Conservation (phyloP, 2,888 invertebrate species). For the Phaedon cochleariae region DNA sequence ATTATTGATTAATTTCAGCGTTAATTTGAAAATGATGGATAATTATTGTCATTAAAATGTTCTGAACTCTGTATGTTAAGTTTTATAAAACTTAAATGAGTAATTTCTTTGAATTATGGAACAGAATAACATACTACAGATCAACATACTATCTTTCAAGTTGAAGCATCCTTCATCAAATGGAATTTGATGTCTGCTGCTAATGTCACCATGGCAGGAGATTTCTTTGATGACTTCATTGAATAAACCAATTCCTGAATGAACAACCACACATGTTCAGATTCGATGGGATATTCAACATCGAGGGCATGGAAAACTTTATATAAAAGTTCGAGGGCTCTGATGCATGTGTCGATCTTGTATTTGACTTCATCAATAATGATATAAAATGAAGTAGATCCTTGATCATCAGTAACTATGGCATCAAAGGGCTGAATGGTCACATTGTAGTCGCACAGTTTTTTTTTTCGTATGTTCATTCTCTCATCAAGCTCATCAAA, state of each 20-base stretch:
- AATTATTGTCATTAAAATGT: too few relatives aligned
- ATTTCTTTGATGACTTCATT: background rate
- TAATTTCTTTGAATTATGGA: too few relatives aligned
- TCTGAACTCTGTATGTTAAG: too few relatives aligned
- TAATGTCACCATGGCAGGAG: background rate
- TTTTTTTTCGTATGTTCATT: background rate
- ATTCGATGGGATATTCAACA: conserved; percentile 5
- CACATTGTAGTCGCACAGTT: background rate
- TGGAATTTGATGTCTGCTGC: too few relatives aligned
- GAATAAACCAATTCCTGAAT: conserved; percentile 1
- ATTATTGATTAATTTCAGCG: too few relatives aligned
- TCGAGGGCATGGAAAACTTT: conserved; percentile 9
- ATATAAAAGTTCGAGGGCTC: conserved; percentile 2
- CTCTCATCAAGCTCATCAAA: background rate
- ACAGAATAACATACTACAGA: too few relatives aligned
- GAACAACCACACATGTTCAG: background rate
- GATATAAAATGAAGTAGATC: background rate
- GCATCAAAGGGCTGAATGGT: background rate
- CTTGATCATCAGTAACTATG: background rate
- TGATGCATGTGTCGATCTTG: conserved; percentile 5
- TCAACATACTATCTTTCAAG: too few relatives aligned
- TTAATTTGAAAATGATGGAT: too few relatives aligned
- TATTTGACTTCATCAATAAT: conserved; percentile 10
- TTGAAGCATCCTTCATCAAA: too few relatives aligned
- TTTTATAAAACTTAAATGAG: too few relatives aligned